phyloP scores from a whole-genome alignment of 2,888 invertebrate genomes.

The Crocallis elinguaria region DNA sequence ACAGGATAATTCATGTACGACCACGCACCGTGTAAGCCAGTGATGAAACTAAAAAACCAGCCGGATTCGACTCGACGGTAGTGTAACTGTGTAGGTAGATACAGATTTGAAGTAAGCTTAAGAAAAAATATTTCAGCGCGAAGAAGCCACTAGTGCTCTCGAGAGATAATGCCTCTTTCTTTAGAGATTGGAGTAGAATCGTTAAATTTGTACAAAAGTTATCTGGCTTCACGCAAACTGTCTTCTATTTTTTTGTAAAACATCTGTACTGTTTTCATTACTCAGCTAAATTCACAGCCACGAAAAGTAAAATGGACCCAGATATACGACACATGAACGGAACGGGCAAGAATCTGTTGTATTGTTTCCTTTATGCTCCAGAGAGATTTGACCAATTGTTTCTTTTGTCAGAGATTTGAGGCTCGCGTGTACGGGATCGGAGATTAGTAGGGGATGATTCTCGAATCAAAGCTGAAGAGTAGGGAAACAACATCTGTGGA shows the following conservation, averaged over 20 bases:
- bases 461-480: constrained; percentile 14
- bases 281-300: neutral
- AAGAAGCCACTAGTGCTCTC: no score
- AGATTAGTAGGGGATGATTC: constrained; percentile 6
- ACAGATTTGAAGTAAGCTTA: no score
- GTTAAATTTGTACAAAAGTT: no score
- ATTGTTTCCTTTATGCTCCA: constrained; percentile 22
- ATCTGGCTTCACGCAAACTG: no score
- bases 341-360: constrained; percentile 15
- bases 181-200: no score
- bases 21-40: constrained; percentile 8
- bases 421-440: constrained; percentile 9
- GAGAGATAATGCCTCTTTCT: no score
- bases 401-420: constrained; percentile 18
- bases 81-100: no score
- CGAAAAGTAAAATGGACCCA: constrained; percentile 5
- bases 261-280: neutral
- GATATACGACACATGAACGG: constrained; percentile 13
- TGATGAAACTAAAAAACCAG: constrained; percentile 1
- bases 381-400: constrained; percentile 25
- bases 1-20: constrained; percentile 20
- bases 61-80: no score
- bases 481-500: constrained; percentile 17
- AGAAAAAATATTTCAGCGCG: no score
- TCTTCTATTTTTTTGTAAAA: neutral